Percentiles rank a stretch among this genome's conserved stretches.
Evolutionary conservation across 2,888 invertebrate genomes (phyloP).

Genomic region (Metallyticus violacea): DNA sequence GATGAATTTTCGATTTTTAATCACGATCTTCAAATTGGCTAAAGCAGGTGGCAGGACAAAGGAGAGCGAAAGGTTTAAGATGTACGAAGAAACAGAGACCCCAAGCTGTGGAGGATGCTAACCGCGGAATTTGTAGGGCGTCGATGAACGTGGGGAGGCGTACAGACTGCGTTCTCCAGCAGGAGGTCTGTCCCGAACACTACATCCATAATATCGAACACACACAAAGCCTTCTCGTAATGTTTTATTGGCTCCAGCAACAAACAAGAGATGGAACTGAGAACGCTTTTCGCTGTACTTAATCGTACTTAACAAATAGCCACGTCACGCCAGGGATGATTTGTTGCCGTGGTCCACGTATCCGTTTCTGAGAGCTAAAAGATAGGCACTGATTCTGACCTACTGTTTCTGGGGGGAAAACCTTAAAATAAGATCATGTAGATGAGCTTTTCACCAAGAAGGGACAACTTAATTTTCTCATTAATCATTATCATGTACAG

Average conservation of each 20-base stretch:
- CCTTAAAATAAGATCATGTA: no score
- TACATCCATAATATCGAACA: not conserved
- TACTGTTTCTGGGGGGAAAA: no score
- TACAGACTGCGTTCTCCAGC: not conserved
- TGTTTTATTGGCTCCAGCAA: not conserved
- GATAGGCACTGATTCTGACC: not conserved
- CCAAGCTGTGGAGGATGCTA: constrained; percentile 8
- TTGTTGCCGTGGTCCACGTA: not conserved
- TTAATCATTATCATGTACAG: no score
- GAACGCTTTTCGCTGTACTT: not conserved
- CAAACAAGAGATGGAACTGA: not conserved
- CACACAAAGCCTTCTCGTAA: not conserved
- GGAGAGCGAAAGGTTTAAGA: constrained; percentile 22
- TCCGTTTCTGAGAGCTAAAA: not conserved
- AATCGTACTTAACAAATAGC: not conserved
- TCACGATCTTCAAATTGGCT: not conserved
- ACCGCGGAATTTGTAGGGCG: not conserved
- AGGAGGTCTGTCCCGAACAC: not conserved
- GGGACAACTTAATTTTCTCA: no score
- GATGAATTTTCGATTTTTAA: not conserved
- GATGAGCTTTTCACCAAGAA: no score
- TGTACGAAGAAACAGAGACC: constrained; percentile 28
- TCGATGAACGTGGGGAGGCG: no score
- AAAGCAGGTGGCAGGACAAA: not conserved
- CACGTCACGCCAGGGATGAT: not conserved